Conservation (phyloP, 2,888 invertebrate genomes). For the Clitarchus hookeri region DNA sequence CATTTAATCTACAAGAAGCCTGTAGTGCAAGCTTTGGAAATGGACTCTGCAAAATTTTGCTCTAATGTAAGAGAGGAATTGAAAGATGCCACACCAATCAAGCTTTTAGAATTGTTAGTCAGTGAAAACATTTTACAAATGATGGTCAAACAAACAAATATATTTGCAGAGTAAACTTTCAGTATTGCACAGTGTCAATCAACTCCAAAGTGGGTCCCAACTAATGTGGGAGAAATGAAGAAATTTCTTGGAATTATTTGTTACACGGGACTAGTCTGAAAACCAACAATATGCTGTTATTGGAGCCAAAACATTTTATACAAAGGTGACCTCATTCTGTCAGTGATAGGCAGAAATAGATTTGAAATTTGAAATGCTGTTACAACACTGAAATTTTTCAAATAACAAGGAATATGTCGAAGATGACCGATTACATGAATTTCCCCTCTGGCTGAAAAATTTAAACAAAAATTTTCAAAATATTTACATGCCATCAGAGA, state of each 20-base stretch:
- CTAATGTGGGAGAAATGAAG: not conserved
- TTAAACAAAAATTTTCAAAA: not conserved
- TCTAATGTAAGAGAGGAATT: no score
- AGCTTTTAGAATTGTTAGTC: no score
- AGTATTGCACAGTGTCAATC: not conserved
- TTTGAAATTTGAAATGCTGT: not conserved
- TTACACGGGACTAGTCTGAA: not conserved
- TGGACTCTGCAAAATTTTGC: no score
- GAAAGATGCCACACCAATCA: no score
- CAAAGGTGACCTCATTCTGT: not conserved
- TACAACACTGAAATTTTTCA: not conserved
- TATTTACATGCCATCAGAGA: conserved; percentile 3
- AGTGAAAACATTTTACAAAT: not conserved
- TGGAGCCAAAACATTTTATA: not conserved
- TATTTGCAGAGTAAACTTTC: not conserved
- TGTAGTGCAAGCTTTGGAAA: no score
- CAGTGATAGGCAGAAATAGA: not conserved
- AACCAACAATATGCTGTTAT: not conserved
- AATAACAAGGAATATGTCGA: not conserved
- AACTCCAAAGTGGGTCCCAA: not conserved
- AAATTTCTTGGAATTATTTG: not conserved
- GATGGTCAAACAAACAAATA: not conserved
- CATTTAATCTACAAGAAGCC: no score
- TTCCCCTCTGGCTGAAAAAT: not conserved
- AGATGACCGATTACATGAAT: not conserved